phyloP scores from a whole-genome alignment of 2,113 vertebrate genomes.

The Willisornis vidua region DNA sequence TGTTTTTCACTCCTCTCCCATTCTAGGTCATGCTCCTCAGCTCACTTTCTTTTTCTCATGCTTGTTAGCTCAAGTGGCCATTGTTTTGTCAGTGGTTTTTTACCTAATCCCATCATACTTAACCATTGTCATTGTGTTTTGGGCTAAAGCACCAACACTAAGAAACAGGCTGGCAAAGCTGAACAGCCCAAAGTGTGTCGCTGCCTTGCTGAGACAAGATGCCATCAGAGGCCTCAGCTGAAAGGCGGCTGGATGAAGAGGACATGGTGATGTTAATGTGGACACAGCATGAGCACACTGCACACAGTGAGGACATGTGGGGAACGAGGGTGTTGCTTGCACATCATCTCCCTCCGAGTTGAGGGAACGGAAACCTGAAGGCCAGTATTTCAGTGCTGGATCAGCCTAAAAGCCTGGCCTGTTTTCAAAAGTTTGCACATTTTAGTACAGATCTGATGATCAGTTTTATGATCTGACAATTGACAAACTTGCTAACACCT shows the following conservation, averaged over 20 bases:
- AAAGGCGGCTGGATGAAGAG: background rate
- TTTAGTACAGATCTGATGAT: background rate
- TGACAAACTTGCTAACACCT: slow-evolving; percentile 32
- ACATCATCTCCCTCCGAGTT: fast-evolving
- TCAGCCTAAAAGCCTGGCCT: background rate
- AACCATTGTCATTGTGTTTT: background rate
- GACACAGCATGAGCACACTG: background rate
- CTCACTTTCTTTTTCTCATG: background rate
- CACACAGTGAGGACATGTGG: background rate
- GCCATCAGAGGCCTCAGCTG: background rate
- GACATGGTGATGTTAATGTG: fast-evolving
- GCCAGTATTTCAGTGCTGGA: background rate
- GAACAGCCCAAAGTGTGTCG: background rate
- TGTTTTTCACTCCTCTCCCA: background rate
- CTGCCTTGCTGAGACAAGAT: background rate
- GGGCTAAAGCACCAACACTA: background rate
- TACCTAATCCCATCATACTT: background rate
- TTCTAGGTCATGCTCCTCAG: background rate
- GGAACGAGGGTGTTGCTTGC: fast-evolving
- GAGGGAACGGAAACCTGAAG: background rate
- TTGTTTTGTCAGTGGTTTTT: background rate
- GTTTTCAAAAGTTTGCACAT: background rate
- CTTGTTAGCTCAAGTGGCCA: background rate
- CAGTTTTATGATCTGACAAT: slow-evolving; percentile 39
- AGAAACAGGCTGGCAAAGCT: background rate